phyloP scores from a whole-genome alignment of 2,888 invertebrate species.

The Synergus umbraculus region DNA sequence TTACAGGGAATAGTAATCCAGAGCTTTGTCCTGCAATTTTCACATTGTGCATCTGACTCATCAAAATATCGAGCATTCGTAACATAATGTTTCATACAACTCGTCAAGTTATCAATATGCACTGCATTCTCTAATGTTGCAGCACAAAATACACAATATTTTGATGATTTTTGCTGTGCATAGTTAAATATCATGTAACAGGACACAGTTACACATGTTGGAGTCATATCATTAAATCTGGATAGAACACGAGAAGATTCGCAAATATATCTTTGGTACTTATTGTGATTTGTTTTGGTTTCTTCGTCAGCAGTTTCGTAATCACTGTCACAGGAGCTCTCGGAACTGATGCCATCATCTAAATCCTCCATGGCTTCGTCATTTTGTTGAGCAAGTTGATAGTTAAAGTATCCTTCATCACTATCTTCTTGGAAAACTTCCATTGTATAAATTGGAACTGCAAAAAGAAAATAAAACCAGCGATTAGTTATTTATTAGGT shows the following conservation, averaged over 20 bases:
- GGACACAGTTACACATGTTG: not conserved
- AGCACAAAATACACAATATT: not conserved
- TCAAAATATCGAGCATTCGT: not conserved
- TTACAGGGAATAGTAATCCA: conserved; percentile 1
- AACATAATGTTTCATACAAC: not conserved
- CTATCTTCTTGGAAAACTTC: not conserved
- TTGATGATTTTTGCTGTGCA: not conserved
- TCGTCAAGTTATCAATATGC: not conserved
- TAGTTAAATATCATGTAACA: not conserved
- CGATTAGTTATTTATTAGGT: not conserved
- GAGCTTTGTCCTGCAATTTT: not conserved
- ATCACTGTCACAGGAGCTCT: conserved; percentile 1
- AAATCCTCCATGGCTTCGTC: not conserved
- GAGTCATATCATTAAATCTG: not conserved
- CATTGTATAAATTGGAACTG: not conserved
- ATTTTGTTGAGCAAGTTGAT: not conserved
- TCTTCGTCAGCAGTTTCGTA: not conserved
- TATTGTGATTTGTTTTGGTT: not conserved
- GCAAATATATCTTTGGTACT: not conserved
- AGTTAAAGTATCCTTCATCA: not conserved
- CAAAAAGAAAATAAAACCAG: not conserved
- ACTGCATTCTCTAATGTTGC: not conserved
- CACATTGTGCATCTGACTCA: not conserved
- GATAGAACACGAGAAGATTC: not conserved
- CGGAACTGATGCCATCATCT: not conserved